Conservation (phyloP, 2,797 vertebrate genomes). For the Sebastes kiyomatsui region DNA sequence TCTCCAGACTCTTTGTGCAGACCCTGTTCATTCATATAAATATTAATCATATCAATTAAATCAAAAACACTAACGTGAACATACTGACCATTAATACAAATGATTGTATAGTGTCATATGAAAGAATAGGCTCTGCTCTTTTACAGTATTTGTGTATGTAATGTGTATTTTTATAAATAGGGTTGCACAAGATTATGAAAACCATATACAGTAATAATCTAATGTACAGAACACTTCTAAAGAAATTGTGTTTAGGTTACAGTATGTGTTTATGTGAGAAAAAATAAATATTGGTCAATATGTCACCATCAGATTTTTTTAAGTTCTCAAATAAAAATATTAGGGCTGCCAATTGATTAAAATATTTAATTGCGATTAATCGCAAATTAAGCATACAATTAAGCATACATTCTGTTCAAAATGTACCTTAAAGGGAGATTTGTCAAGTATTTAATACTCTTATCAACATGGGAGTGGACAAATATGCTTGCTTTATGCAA, state of each 20-base stretch:
- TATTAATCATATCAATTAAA: not conserved
- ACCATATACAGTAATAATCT: not conserved
- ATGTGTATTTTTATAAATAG: not conserved
- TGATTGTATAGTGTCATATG: not conserved
- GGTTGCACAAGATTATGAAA: not conserved
- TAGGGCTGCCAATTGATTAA: too few relatives aligned
- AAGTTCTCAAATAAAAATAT: not conserved
- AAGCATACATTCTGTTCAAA: too few relatives aligned
- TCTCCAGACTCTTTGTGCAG: not conserved
- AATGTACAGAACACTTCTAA: not conserved
- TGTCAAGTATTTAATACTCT: too few relatives aligned
- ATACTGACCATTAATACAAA: not conserved
- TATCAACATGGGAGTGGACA: too few relatives aligned
- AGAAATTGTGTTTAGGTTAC: not conserved
- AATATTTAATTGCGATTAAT: too few relatives aligned
- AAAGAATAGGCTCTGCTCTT: not conserved
- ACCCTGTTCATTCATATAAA: not conserved
- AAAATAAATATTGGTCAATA: not conserved
- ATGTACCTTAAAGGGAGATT: too few relatives aligned
- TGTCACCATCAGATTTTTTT: not conserved
- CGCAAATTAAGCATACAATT: too few relatives aligned
- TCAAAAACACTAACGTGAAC: not conserved
- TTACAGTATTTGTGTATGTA: not conserved
- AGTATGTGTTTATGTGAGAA: not conserved
- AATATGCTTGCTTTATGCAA: too few relatives aligned